Base-by-base conservation (phyloP, 2,113 vertebrate genomes). In the Beaufortia kweichowensis region DNA sequence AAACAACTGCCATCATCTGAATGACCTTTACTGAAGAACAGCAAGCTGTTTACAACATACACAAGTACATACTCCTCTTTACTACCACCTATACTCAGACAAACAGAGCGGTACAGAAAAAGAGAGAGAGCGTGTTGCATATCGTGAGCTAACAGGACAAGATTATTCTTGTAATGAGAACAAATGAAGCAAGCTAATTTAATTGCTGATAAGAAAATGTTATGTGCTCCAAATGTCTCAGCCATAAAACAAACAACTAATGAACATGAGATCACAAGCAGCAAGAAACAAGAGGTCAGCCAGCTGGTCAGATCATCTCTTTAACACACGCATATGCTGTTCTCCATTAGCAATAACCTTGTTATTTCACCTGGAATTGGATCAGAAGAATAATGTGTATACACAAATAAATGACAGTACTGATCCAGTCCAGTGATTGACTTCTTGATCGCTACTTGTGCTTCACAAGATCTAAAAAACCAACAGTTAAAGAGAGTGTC, bases 141-240 rank as follows among this genome's bases (percentile, higher is more conserved):
- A 2, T 1, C 1, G 15, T 28, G 4, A 2, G 23, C 21, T 60
- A 41, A 23, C 19, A 71, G 2, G 0, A 46, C 17, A 31, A 74
- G 56, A 48, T 61, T 14, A 61, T 61, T 74, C 19, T 12, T 29
- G 12, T 48, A 74, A 74, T 39, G 15, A 46, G 71, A 31, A 29
- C 28, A 74, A 74, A 61, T 74, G 39, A 61, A 61, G 39, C 57
- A 74, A 23, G 55, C 2, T 74, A 62, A 60, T 74, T 61, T 48
- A 74, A 74, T 61, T 46, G 39, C 71, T 60, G 71, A 61, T 61
- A 61, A 74, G 35, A 71, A 70, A 69, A 71, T 59, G 69, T 43
- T 24, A 71, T 59, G 53, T 41, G 69, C 33, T 41, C 29, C 26
- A 57, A 17, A 48, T 29, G 1, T 28, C 29, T 35, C 26, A 33